A percentile compares a stretch with the other conserved stretches of the same genome.
These are phyloP conservation scores for Hybognathus amarus DNA, from an alignment of 2,797 vertebrate genomes.

Conservation along the genomic window DNA sequence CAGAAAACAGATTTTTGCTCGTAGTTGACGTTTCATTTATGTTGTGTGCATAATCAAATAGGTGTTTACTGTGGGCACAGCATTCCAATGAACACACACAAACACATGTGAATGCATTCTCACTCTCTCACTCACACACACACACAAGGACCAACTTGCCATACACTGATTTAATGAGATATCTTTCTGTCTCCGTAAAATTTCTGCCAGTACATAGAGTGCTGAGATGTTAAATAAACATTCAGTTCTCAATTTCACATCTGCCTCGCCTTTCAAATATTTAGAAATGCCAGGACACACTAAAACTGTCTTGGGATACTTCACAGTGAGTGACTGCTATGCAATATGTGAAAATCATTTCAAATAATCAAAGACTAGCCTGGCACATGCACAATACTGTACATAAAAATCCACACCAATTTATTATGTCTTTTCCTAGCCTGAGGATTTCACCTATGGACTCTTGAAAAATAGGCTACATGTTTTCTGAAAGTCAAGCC, in stretches of 20 bases:
- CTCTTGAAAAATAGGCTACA: neutral
- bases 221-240: conserved; percentile 60
- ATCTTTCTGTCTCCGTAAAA: conserved; percentile 56
- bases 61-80: conserved; percentile 30
- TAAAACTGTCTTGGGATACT: conserved; percentile 45
- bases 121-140: neutral
- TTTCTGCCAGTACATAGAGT: conserved; percentile 48
- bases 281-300: conserved; percentile 58
- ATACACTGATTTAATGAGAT: conserved; percentile 62
- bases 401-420: neutral
- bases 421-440: neutral
- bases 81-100: conserved; percentile 4
- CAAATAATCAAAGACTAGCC: conserved; percentile 31
- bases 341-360: conserved; percentile 45
- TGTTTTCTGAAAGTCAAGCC: neutral
- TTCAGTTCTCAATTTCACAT: conserved; percentile 62
- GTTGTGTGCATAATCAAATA: conserved; percentile 8
- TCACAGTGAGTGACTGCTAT: conserved; percentile 42
- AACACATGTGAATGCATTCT: conserved; percentile 20
- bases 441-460: neutral
- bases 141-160: conserved; percentile 35
- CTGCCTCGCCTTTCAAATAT: conserved; percentile 60
- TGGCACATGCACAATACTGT: neutral
- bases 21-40: conserved; percentile 33
- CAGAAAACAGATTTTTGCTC: conserved; percentile 11